Base-by-base conservation (phyloP, 2,113 vertebrate genomes). In the Aplodontia rufa region DNA sequence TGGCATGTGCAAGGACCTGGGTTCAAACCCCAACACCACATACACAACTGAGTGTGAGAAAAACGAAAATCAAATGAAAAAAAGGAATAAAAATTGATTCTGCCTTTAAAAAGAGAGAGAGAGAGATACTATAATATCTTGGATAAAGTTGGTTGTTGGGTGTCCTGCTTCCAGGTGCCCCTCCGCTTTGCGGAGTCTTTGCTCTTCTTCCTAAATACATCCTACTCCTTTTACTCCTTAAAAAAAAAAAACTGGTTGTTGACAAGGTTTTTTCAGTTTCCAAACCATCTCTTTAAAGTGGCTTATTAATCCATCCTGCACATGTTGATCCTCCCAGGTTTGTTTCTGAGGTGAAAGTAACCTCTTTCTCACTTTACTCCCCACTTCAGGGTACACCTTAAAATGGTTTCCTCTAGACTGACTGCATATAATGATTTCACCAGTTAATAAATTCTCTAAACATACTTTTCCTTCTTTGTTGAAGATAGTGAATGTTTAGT, bases 91-190 rank as follows among this genome's bases (percentile, higher is more conserved):
- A n/a, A n/a, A n/a, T n/a, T n/a, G n/a, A n/a, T n/a, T n/a, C n/a
- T n/a, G n/a, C n/a, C n/a, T n/a, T n/a, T n/a, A n/a, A n/a, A n/a
- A n/a, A n/a, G n/a, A n/a, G n/a, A n/a, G n/a, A n/a, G n/a, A n/a
- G n/a, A n/a, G n/a, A n/a, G n/a, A n/a, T n/a, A n/a, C n/a, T 90
- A 20, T 81, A 62, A 40, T 92, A 40, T 55, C 42, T 94, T 96
- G 7, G 47, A 71, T 60, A 81, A 8, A 93, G 20, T 24, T 91
- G n/a, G 40, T 71, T 88, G 40, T 81, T 84, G 53, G n/a, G n/a
- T n/a, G n/a, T n/a, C n/a, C n/a, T n/a, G n/a, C n/a, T n/a, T n/a
- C n/a, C n/a, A n/a, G n/a, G n/a, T n/a, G n/a, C n/a, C n/a, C n/a
- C n/a, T n/a, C n/a, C n/a, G n/a, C n/a, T n/a, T n/a, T n/a, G n/a